phyloP scores from a whole-genome alignment of 2,797 vertebrate genomes.

The Octomys mimax region DNA sequence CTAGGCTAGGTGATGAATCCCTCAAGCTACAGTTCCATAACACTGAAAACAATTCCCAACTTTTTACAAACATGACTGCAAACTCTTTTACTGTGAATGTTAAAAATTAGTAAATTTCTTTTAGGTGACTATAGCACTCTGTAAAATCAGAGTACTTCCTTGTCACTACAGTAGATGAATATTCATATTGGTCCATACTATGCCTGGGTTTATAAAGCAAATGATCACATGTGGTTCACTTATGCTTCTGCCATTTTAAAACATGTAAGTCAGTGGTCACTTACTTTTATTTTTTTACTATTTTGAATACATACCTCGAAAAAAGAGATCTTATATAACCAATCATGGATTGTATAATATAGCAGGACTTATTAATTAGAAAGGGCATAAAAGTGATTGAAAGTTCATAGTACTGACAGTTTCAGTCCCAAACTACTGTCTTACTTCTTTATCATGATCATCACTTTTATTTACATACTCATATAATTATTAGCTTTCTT shows the following conservation, averaged over 20 bases:
- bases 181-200: background rate
- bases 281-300: background rate
- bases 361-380: background rate
- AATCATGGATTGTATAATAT: background rate
- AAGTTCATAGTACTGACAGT: background rate
- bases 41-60: background rate
- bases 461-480: background rate
- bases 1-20: background rate
- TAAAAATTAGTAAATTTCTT: background rate
- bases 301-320: background rate
- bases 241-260: background rate
- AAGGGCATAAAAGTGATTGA: background rate
- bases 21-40: background rate
- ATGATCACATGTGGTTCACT: background rate
- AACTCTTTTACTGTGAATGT: background rate
- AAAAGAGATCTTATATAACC: background rate
- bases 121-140: background rate
- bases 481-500: background rate
- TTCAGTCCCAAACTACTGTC: background rate
- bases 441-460: background rate
- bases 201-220: background rate
- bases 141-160: background rate
- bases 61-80: background rate
- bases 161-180: background rate
- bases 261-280: background rate